A percentile compares a stretch with the other conserved stretches of the same genome.
Evolutionary conservation across 2,113 vertebrate species (phyloP).

Genomic region (Pandion haliaetus): DNA sequence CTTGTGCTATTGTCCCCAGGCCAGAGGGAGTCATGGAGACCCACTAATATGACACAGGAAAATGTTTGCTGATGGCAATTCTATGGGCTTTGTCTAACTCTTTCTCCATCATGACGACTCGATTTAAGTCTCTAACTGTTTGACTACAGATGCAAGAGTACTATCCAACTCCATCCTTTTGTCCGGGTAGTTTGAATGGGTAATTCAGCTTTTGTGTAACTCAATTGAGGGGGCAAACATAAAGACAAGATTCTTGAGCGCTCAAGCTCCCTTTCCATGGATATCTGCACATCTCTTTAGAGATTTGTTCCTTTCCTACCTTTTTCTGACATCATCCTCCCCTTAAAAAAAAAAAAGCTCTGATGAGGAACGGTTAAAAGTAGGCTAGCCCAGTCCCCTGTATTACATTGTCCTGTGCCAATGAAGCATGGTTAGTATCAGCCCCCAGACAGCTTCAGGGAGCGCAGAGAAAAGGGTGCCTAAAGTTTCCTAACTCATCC

Average conservation of each 20-base stretch:
- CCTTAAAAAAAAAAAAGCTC: slow-evolving; percentile 45
- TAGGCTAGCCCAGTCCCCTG: slow-evolving; percentile 65
- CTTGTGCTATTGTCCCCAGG: slow-evolving; percentile 98
- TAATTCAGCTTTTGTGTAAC: slow-evolving; percentile 99
- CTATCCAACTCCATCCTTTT: slow-evolving; percentile 98
- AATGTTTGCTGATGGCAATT: slow-evolving; percentile 99
- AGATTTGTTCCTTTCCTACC: slow-evolving; percentile 80
- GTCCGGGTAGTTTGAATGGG: slow-evolving; percentile 97
- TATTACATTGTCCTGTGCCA: slow-evolving; percentile 76
- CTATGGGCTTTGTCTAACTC: slow-evolving; percentile 99
- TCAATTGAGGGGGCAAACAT: slow-evolving; percentile 99
- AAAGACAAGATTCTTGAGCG: slow-evolving; percentile 99
- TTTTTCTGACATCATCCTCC: slow-evolving; percentile 83
- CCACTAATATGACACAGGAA: slow-evolving; percentile 99
- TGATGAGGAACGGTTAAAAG: slow-evolving; percentile 74
- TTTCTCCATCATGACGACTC: slow-evolving; percentile 99
- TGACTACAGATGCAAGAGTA: slow-evolving; percentile 99
- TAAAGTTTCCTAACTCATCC: slow-evolving; percentile 67
- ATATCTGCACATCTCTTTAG: slow-evolving; percentile 92
- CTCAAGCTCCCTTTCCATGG: slow-evolving; percentile 98
- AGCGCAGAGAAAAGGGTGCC: slow-evolving; percentile 41
- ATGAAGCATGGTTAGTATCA: slow-evolving; percentile 74
- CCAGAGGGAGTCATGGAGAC: slow-evolving; percentile 99
- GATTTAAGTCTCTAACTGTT: slow-evolving; percentile 99
- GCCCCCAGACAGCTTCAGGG: slow-evolving; percentile 57